These are phyloP conservation scores for Zalophus californianus DNA, from an alignment of 2,797 vertebrate species.

Conservation along the genomic window DNA sequence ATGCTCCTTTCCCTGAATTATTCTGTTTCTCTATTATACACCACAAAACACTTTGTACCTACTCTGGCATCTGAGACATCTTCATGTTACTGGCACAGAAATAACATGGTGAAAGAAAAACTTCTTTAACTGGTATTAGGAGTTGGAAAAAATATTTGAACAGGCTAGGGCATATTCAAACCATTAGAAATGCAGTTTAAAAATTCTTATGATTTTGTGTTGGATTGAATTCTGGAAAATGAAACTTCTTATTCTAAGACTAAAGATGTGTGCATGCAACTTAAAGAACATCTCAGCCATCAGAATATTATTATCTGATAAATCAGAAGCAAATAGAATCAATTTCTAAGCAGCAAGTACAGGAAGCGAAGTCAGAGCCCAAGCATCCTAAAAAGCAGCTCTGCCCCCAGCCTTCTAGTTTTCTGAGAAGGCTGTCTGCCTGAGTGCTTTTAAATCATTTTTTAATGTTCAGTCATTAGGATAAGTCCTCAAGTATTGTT, in stretches of 20 bases:
- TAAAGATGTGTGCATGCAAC: not conserved
- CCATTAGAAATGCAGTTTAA: not conserved
- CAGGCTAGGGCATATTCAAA: not conserved
- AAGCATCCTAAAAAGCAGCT: not conserved
- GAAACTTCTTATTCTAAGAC: not conserved
- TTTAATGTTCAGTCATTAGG: not conserved
- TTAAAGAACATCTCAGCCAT: not conserved
- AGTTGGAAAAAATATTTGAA: not conserved
- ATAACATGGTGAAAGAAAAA: not conserved
- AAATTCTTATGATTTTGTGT: not conserved
- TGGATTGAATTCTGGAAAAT: constrained; percentile 16
- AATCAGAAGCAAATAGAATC: not conserved
- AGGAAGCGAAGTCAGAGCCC: not conserved
- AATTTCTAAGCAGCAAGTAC: not conserved
- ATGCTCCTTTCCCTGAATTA: not conserved
- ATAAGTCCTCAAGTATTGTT: constrained; percentile 16
- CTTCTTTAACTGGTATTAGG: not conserved
- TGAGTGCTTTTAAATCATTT: not conserved
- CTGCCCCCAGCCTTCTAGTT: not conserved
- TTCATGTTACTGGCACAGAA: not conserved
- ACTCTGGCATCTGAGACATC: not conserved
- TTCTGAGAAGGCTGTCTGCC: not conserved
- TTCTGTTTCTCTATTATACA: not conserved
- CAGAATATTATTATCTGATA: not conserved
- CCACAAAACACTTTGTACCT: not conserved